Conservation (phyloP, 2,797 vertebrate genomes). For the Chelonia mydas region DNA sequence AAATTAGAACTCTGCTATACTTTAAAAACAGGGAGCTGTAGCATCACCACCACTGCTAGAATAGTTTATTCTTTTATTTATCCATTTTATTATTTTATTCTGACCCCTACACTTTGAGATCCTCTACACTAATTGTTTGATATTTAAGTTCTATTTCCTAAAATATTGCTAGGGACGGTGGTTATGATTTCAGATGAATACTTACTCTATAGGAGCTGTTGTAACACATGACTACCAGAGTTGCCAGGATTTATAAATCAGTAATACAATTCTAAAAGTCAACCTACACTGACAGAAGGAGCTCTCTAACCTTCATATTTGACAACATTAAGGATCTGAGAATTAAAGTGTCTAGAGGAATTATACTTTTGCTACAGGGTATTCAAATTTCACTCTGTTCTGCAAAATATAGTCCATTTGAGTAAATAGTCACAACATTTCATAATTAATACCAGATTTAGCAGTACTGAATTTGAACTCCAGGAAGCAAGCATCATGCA, state of each 20-base stretch:
- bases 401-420: not conserved
- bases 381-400: not conserved
- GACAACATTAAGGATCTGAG: too few species aligned
- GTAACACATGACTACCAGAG: accelerated
- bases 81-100: not conserved
- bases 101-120: not conserved
- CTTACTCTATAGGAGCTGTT: not conserved
- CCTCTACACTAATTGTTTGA: not conserved
- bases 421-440: not conserved
- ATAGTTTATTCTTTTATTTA: not conserved
- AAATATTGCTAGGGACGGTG: not conserved
- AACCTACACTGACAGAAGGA: not conserved
- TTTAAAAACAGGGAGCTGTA: not conserved
- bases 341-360: not conserved
- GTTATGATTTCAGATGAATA: not conserved
- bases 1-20: not conserved
- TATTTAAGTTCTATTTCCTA: accelerated
- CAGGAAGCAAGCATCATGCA: not conserved
- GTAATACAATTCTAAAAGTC: not conserved
- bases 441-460: not conserved
- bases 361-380: not conserved
- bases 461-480: not conserved
- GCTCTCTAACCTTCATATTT: not conserved
- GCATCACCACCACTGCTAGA: not conserved
- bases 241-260: not conserved